These are phyloP conservation scores for Coecobrya sp. DNA, from an alignment of 2,888 invertebrate genomes.

Conservation along the genomic window DNA sequence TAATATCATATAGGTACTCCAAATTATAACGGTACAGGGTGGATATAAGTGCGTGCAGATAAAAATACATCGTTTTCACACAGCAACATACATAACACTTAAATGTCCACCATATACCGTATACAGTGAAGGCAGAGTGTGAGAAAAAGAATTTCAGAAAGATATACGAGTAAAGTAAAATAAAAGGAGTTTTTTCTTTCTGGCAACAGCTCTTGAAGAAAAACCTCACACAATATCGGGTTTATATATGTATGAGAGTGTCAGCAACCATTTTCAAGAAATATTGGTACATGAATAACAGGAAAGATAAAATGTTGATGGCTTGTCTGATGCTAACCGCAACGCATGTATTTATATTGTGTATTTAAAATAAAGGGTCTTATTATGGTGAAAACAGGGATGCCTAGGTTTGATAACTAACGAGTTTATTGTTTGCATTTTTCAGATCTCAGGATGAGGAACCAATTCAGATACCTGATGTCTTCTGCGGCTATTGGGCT, in stretches of 20 bases:
- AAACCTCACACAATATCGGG: neutral
- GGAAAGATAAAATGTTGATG: no score
- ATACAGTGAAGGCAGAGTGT: neutral
- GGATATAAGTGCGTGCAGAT: no score
- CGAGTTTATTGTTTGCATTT: conserved; percentile 13
- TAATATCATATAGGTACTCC: neutral
- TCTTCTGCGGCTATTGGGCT: conserved; percentile 44
- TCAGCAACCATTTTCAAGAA: neutral
- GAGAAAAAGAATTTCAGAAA: conserved; percentile 10
- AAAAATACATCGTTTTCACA: no score
- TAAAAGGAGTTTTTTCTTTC: neutral
- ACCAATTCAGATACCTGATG: neutral
- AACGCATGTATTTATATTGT: neutral
- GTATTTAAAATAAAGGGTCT: neutral
- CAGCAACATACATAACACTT: no score
- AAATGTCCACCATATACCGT: neutral
- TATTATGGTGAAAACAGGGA: neutral
- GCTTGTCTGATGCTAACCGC: neutral
- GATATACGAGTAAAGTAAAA: conserved; percentile 1
- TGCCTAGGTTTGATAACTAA: neutral
- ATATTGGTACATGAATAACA: no score
- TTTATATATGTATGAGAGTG: neutral
- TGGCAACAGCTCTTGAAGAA: neutral
- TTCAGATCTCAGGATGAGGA: conserved; percentile 64
- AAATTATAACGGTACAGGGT: no score